Conservation (phyloP, 1,140 invertebrate genomes). For the Asobara japonica region DNA sequence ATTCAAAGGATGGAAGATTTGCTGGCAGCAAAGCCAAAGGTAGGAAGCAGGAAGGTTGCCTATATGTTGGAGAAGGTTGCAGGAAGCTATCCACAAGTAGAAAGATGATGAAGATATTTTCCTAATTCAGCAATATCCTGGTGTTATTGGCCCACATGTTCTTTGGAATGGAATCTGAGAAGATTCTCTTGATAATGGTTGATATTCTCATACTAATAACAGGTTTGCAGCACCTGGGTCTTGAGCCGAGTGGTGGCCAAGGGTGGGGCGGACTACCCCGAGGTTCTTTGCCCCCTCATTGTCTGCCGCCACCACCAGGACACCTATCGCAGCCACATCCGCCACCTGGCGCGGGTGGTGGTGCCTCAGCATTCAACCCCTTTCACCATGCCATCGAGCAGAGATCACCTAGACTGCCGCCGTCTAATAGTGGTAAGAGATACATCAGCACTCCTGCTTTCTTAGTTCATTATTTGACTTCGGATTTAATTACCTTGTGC, state of each 20-base stretch:
- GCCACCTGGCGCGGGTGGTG: constrained; percentile 47
- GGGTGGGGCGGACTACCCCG: constrained; percentile 62
- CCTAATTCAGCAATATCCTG: too few relatives aligned
- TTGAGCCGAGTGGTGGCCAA: constrained; percentile 59
- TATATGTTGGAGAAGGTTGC: too few relatives aligned
- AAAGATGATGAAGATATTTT: too few relatives aligned
- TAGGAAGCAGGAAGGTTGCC: too few relatives aligned
- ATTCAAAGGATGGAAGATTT: too few relatives aligned
- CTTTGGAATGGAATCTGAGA: neutral
- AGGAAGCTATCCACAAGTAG: too few relatives aligned
- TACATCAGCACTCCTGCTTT: too few relatives aligned
- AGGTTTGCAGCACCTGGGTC: constrained; percentile 62
- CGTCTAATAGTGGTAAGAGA: constrained; percentile 51
- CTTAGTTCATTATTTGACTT: too few relatives aligned
- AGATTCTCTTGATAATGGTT: neutral
- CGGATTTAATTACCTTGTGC: too few relatives aligned
- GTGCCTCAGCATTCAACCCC: constrained; percentile 62
- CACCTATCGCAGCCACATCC: constrained; percentile 61
- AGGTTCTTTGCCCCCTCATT: constrained; percentile 59
- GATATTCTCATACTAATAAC: neutral
- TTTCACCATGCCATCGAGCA: constrained; percentile 64
- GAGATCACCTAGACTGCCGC: constrained; percentile 59
- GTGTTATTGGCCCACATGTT: too few relatives aligned
- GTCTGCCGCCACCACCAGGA: constrained; percentile 61
- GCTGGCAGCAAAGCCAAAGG: too few relatives aligned